These are phyloP conservation scores for Caenorhabditis doughertyi DNA, from an alignment of 2,888 invertebrate species.

Conservation along the genomic window DNA sequence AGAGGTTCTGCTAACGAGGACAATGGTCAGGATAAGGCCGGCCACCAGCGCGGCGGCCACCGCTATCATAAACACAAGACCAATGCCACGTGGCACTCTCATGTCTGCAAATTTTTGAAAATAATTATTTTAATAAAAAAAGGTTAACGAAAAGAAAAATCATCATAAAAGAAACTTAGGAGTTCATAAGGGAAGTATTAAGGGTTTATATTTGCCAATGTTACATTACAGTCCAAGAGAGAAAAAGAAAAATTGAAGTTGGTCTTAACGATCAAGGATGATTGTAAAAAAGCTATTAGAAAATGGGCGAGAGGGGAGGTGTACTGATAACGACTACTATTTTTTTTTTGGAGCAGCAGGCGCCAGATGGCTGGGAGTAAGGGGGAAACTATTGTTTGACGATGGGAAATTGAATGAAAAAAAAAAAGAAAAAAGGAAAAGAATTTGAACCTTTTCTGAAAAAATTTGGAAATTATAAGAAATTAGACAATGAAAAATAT, in stretches of 20 bases:
- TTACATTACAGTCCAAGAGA: background rate
- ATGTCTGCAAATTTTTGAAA: conserved; percentile 40
- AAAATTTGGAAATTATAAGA: too few species aligned
- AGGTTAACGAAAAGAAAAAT: background rate
- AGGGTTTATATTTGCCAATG: background rate
- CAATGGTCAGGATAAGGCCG: conserved; percentile 56
- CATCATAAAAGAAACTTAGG: background rate
- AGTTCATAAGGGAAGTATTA: background rate
- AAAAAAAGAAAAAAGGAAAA: background rate
- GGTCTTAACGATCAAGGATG: conserved; percentile 46
- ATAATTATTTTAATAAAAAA: background rate
- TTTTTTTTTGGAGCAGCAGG: conserved; percentile 38
- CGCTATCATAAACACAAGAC: conserved; percentile 55
- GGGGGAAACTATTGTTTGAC: background rate
- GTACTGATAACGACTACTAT: conserved; percentile 36
- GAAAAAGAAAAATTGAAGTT: conserved; percentile 21
- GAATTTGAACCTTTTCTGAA: too few species aligned
- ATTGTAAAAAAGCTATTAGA: conserved; percentile 33
- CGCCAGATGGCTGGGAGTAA: conserved; percentile 18
- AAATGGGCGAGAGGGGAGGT: conserved; percentile 8
- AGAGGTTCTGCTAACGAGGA: conserved; percentile 38
- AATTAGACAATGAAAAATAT: too few species aligned
- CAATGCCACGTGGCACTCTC: conserved; percentile 60
- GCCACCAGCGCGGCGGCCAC: conserved; percentile 49
- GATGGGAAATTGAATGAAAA: background rate